Percentiles rank a stretch among this genome's conserved stretches.
phyloP scores from a whole-genome alignment of 2,113 vertebrate species.

The Apodemus sylvaticus region DNA sequence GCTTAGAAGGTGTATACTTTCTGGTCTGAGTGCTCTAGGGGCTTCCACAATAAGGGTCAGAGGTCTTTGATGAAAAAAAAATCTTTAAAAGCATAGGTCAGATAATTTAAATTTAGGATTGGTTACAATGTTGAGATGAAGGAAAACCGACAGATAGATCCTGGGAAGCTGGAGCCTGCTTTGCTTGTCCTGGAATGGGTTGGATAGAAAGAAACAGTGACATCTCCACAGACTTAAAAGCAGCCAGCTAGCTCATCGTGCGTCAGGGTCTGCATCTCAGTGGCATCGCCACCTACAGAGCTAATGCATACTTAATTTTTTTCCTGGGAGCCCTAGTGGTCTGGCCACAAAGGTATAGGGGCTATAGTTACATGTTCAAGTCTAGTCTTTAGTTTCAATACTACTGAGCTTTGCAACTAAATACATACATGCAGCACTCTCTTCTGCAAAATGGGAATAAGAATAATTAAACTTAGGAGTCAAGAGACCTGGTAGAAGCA shows the following conservation, averaged over 20 bases:
- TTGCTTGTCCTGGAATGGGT: neutral
- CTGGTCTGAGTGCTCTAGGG: neutral
- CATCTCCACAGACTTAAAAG: neutral
- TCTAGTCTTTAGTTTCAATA: neutral
- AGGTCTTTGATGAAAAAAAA: neutral
- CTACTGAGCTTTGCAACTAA: neutral
- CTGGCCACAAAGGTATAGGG: neutral
- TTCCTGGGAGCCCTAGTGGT: neutral
- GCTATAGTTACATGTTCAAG: neutral
- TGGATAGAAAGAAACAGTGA: neutral
- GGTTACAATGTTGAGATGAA: constrained; percentile 8
- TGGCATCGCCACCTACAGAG: neutral
- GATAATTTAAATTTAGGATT: neutral
- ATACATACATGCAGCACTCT: neutral
- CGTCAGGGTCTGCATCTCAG: neutral
- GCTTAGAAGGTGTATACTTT: neutral
- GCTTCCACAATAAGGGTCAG: neutral
- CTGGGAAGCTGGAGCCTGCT: neutral
- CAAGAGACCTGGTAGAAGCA: neutral
- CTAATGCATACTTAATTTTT: neutral
- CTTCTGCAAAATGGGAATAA: constrained; percentile 16
- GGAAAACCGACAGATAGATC: neutral
- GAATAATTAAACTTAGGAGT: neutral
- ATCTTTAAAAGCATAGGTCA: neutral
- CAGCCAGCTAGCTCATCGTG: neutral